Base-by-base conservation (phyloP, 2,888 invertebrate genomes). In the Latrodectus elegans region DNA sequence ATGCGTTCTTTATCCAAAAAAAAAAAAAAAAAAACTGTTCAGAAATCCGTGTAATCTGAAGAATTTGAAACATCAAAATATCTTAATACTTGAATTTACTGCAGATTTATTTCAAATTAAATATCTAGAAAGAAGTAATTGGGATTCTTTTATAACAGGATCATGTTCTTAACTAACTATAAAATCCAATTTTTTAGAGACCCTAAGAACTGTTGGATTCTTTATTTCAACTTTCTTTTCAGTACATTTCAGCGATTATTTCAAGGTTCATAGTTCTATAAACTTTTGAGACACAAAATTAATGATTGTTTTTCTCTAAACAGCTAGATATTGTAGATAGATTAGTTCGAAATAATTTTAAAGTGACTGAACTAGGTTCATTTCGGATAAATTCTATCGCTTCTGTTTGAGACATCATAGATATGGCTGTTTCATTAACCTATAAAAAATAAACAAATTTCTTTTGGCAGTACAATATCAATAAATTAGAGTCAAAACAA, bases 241-340 rank as follows among this genome's bases (percentile, higher is more conserved):
- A 92, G 72, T 95, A 68, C 95, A 94, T 60, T 95, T 95, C 3
- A 96, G 90, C 96, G 93, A 92, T 96, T 96, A 91, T 95, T 95
- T 75, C 96, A 93, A 95, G 96, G 95, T 90, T 96, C 96, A 86
- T 96, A 95, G 83, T 96, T 96, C 93, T 96, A 96, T 93, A 96
- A 95, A 92, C 92, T 91, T 89, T 84, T 89, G 38, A 86, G 89
- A 60, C 86, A 86, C 8, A 82, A 51, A 10, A 75, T 60, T 38
- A 38, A 9, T 73, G 52, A 71, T 70, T 68, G 0, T 82, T 70
- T 11, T 86, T 86, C 17, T 89, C 89, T 6, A 53, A 95, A 17
- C 96, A 95, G 91, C 95, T 94, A 6, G 96, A 95, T 1, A 95
- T 95, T 84, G 95, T 94, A 0, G 96, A 96, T 67, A 96, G 96